Evolutionary conservation across 37 sponge, comb jelly and placozoan genomes (phyloP).

Genomic region (Oscarella lobularis): DNA sequence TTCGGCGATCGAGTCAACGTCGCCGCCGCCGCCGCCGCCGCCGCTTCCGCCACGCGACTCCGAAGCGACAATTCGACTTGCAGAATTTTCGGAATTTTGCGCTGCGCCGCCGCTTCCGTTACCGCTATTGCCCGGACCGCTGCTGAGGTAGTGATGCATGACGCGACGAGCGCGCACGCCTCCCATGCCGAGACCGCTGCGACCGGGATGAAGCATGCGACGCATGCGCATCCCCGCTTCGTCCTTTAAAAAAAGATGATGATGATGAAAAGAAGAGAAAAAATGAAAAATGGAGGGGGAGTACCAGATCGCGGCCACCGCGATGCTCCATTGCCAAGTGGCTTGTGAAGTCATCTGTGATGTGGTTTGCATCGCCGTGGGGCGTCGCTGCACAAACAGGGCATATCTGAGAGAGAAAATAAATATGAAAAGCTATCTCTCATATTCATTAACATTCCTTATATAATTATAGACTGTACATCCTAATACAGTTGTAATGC

Average conservation of each 20-base stretch:
- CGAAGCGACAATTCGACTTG: too few species aligned
- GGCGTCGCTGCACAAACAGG: conserved; percentile 84
- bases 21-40: conserved; percentile 14
- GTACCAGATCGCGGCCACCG: conserved; percentile 31
- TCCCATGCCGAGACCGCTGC: conserved; percentile 12
- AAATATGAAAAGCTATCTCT: background rate
- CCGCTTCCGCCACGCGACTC: background rate
- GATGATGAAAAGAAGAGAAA: conserved; percentile 10
- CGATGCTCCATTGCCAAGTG: conserved; percentile 79
- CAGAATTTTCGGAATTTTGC: too few species aligned
- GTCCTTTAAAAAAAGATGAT: background rate
- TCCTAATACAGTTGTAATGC: too few species aligned
- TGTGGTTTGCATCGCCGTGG: conserved; percentile 56
- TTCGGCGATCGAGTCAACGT: conserved; percentile 63
- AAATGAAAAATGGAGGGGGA: conserved; percentile 13
- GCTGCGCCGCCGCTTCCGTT: background rate
- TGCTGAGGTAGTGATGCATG: background rate
- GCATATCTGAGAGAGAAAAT: conserved; percentile 51
- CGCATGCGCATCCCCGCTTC: conserved; percentile 5
- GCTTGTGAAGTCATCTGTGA: conserved; percentile 59
- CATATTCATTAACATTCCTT: background rate
- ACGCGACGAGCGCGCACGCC: background rate
- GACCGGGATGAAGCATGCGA: conserved; percentile 27
- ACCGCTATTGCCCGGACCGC: background rate
- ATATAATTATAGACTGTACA: too few species aligned